Percentiles rank a stretch among this genome's conserved stretches.
phyloP scores from a whole-genome alignment of 2,113 vertebrate species.

The Calonectris borealis region DNA sequence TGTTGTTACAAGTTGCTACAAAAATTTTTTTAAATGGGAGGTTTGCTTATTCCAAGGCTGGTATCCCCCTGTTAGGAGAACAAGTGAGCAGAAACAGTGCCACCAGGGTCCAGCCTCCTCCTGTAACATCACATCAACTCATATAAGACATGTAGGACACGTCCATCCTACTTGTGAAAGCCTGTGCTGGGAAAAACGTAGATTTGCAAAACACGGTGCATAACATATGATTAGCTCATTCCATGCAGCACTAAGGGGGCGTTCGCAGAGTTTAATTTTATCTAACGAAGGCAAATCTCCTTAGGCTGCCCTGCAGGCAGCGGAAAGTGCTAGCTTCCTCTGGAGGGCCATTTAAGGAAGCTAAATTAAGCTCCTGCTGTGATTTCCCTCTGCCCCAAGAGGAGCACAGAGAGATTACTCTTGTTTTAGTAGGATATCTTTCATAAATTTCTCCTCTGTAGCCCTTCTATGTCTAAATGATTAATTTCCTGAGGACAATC shows the following conservation, averaged over 20 bases:
- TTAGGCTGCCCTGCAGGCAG: background rate
- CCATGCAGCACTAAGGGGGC: background rate
- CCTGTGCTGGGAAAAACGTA: background rate
- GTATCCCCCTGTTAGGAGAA: background rate
- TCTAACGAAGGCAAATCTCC: background rate
- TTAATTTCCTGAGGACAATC: background rate
- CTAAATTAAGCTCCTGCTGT: background rate
- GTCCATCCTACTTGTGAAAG: background rate
- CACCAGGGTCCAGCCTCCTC: background rate
- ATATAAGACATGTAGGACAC: fast-evolving
- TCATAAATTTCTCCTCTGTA: background rate
- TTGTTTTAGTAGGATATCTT: background rate
- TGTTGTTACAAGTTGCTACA: background rate
- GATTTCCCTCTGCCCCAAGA: background rate
- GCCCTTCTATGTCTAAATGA: background rate
- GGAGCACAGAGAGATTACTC: background rate
- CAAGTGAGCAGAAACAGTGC: background rate
- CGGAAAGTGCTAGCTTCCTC: background rate
- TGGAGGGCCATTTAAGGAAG: background rate
- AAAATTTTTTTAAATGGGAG: background rate
- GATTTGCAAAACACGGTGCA: background rate
- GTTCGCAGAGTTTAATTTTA: background rate
- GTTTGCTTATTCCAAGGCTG: background rate
- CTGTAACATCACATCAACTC: background rate
- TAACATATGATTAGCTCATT: background rate